Evolutionary conservation across 2,797 vertebrate genomes (phyloP), one percentile per base, ranked within the genome.

Genomic region (Novumbra hubbsi): DNA sequence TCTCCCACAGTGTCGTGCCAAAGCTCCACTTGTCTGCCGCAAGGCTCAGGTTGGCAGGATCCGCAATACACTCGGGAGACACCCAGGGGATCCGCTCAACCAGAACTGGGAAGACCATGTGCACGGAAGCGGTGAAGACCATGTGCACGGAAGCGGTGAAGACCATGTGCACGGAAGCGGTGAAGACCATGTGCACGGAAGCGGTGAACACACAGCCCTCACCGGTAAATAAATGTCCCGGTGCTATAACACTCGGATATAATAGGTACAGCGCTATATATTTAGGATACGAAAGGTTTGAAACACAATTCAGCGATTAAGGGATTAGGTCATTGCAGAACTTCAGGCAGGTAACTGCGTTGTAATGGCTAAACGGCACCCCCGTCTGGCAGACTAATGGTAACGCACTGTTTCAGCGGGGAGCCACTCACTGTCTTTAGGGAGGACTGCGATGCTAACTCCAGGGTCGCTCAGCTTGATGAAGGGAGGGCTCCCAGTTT

Each of bases 61-160:
- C 95, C 75, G 95, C 94, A 57, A 98, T 90, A 74, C 96, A 98
- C 83, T 99, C 98, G 8, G 97, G 98, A 67, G 97, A 90, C 78
- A 98, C 95, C 97, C 97, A 99, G 0, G 98, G 98, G 91, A 99
- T 98, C 83, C 96, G 94, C 82, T 99, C 98, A 69, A 96, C 88
- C 83, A 98, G 92, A 89, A 99, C 98, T 99, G 77, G 21, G 75
- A 82, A 64, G 78, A 73, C 72, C 21, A 48, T 49, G 34, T 7
- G 5, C 34, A 38, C 5, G 34, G 34, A 38, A 5, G 38, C 45
- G n/a, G n/a, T n/a, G 75, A 82, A 64, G 78, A 73, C 72, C 21
- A 48, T 49, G 34, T 7, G 5, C 34, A 38, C 5, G 34, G 34
- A 38, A 5, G 38, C 45, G n/a, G n/a, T n/a, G 75, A 82, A 64